phyloP scores from a whole-genome alignment of 1,140 invertebrate genomes.

The Diorhabda elongata region DNA sequence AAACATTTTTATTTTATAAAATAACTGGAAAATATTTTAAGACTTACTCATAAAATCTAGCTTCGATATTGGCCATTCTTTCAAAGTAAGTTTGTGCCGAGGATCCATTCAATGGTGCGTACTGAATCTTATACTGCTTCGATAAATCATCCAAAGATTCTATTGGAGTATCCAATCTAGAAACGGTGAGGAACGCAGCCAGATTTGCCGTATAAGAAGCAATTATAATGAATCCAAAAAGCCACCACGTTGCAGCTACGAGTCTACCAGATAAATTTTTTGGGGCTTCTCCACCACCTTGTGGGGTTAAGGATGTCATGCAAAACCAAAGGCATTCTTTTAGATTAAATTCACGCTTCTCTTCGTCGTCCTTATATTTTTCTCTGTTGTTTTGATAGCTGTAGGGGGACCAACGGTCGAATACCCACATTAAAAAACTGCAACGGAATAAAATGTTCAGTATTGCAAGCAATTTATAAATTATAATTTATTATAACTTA shows the following conservation, averaged over 20 bases:
- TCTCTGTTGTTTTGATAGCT: slow-evolving; percentile 93
- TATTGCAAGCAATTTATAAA: too few relatives aligned
- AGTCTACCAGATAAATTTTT: slow-evolving; percentile 89
- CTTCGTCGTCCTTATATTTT: slow-evolving; percentile 89
- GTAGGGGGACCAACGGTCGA: slow-evolving; percentile 94
- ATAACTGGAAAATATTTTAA: background rate
- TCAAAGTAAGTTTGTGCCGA: slow-evolving; percentile 90
- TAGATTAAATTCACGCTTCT: slow-evolving; percentile 91
- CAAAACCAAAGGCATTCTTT: slow-evolving; percentile 99
- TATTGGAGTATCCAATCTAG: slow-evolving; percentile 85
- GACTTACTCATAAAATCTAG: slow-evolving; percentile 88
- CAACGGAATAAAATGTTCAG: slow-evolving; percentile 27
- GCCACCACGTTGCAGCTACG: slow-evolving; percentile 95
- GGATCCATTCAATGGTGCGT: slow-evolving; percentile 81
- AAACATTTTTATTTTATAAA: too few relatives aligned
- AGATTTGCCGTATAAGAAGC: slow-evolving; percentile 98
- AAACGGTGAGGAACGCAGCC: slow-evolving; percentile 91
- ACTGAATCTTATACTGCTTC: slow-evolving; percentile 94
- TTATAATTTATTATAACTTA: too few relatives aligned
- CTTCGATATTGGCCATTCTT: slow-evolving; percentile 93
- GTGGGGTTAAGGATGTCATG: slow-evolving; percentile 95
- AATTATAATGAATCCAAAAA: slow-evolving; percentile 97
- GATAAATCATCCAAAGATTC: slow-evolving; percentile 89
- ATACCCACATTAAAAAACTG: slow-evolving; percentile 90
- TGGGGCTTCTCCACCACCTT: slow-evolving; percentile 94